A percentile compares a stretch with the other conserved stretches of the same genome.
Conservation (phyloP, 2,888 invertebrate species). For the Morpho deidamia region DNA sequence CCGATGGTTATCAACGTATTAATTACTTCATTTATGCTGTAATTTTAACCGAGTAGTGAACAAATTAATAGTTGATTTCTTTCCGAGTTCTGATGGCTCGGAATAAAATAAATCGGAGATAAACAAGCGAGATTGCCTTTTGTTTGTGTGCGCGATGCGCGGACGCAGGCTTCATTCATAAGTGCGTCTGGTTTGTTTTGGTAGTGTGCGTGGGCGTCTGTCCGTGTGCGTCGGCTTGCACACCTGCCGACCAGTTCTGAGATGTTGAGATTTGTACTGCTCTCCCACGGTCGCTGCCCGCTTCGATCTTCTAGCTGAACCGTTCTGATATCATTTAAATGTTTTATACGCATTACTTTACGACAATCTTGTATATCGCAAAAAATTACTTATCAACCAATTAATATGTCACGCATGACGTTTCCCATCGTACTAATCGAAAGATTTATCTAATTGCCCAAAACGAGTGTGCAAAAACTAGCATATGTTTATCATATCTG, state of each 20-base stretch:
- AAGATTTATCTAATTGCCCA: neutral
- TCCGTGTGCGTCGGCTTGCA: conserved; percentile 44
- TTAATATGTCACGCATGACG: conserved; percentile 9
- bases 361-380: conserved; percentile 15
- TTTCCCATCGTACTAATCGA: conserved; percentile 1
- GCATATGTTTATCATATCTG: neutral
- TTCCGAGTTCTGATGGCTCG: conserved; percentile 62
- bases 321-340: conserved; percentile 66
- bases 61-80: conserved; percentile 70
- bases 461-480: neutral
- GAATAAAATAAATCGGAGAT: conserved; percentile 75
- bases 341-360: conserved; percentile 22
- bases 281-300: conserved; percentile 78
- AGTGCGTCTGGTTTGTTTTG: conserved; percentile 55
- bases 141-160: conserved; percentile 31
- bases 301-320: conserved; percentile 66
- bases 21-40: conserved; percentile 68
- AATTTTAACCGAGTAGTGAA: conserved; percentile 53
- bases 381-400: conserved; percentile 18
- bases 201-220: conserved; percentile 34
- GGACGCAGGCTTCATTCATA: conserved; percentile 67
- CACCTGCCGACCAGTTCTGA: conserved; percentile 78
- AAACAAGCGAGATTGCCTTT: conserved; percentile 65
- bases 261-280: conserved; percentile 77
- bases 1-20: conserved; percentile 57